Evolutionary conservation across 2,113 vertebrate genomes (phyloP).

Genomic region (Ochotona princeps): DNA sequence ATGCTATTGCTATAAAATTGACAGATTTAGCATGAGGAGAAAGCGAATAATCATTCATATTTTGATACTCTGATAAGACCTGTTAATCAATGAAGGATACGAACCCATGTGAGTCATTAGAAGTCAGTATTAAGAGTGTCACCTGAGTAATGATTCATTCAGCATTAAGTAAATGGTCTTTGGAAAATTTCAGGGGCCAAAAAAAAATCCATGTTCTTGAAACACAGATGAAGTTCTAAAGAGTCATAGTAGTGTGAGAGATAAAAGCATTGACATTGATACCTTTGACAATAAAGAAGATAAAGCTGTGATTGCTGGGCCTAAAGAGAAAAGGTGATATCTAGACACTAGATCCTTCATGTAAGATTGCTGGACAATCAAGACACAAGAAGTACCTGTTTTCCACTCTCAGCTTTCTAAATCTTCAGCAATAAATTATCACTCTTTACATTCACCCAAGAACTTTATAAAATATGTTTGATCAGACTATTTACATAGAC

Average conservation of each 20-base stretch:
- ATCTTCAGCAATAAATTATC: not conserved
- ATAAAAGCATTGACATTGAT: not conserved
- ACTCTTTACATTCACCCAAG: not conserved
- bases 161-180: not conserved
- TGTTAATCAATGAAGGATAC: not conserved
- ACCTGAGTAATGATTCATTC: not conserved
- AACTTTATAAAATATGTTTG: not conserved
- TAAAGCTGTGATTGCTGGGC: not conserved
- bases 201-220: not conserved
- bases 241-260: not conserved
- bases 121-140: not conserved
- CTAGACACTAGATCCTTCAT: not conserved
- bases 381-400: not conserved
- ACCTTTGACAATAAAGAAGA: not conserved
- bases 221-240: not conserved
- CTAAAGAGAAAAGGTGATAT: not conserved
- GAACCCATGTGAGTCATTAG: not conserved
- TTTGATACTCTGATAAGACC: not conserved
- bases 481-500: not conserved
- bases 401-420: not conserved
- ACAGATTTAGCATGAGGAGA: too few species aligned
- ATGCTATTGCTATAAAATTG: not conserved
- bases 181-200: not conserved
- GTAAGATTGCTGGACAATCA: not conserved
- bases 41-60: not conserved